These are phyloP conservation scores for Neopelma chrysocephalum DNA, from an alignment of 2,797 vertebrate genomes.

Conservation along the genomic window DNA sequence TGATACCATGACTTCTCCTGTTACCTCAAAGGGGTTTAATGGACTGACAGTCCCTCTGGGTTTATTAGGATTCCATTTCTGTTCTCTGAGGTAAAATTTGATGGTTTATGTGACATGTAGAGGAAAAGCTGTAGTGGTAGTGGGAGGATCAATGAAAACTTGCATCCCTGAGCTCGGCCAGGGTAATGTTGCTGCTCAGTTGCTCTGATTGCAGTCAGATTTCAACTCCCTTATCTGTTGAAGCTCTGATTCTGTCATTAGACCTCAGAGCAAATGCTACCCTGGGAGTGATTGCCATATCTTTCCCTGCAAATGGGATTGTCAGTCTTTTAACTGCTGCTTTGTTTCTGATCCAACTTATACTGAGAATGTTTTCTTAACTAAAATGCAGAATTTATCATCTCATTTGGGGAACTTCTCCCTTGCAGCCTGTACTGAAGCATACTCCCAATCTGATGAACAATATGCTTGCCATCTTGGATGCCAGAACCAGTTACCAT, in stretches of 20 bases:
- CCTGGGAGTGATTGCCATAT: background rate
- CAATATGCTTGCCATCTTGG: slow-evolving; percentile 95
- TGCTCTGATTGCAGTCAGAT: background rate
- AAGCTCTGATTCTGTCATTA: background rate
- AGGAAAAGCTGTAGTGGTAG: background rate
- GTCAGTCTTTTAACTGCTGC: slow-evolving; percentile 1
- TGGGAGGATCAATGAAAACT: background rate
- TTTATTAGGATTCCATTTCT: background rate
- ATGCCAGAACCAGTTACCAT: slow-evolving; percentile 93
- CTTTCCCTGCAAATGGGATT: background rate
- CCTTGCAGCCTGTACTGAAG: slow-evolving; percentile 90
- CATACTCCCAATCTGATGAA: slow-evolving; percentile 89
- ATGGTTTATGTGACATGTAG: background rate
- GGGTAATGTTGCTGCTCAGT: background rate
- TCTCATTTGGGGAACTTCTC: slow-evolving; percentile 51
- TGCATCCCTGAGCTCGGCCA: background rate
- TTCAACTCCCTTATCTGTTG: background rate
- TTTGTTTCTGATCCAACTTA: slow-evolving; percentile 55
- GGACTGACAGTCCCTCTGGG: background rate
- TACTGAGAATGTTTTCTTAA: slow-evolving; percentile 38
- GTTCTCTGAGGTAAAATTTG: background rate
- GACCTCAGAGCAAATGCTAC: background rate
- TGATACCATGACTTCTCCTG: background rate
- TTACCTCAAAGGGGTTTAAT: background rate
- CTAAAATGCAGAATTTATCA: slow-evolving; percentile 39